Conservation (phyloP, 1,140 invertebrate species). For the Drosophila bipectinata region DNA sequence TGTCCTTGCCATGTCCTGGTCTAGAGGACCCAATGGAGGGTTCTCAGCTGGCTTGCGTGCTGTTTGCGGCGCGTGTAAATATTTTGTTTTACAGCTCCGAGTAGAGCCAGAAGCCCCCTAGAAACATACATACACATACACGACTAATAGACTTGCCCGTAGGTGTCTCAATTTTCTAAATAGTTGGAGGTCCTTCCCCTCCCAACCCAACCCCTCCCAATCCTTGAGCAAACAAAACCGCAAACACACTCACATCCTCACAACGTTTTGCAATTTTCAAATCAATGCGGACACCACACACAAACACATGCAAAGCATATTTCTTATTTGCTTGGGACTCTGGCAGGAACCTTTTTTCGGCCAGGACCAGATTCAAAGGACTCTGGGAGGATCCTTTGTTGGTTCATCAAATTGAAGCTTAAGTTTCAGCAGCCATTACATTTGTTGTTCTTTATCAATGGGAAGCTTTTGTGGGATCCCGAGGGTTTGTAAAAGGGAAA, state of each 20-base stretch:
- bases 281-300: conserved; percentile 56
- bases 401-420: conserved; percentile 73
- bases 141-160: conserved; percentile 74
- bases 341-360: conserved; percentile 59
- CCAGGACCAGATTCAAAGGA: conserved; percentile 49
- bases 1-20: conserved; percentile 52
- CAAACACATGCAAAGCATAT: conserved; percentile 14
- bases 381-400: conserved; percentile 51
- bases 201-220: background rate
- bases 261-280: conserved; percentile 59
- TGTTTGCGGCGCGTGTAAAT: conserved; percentile 72
- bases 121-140: conserved; percentile 4
- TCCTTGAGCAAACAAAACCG: conserved; percentile 38
- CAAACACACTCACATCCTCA: conserved; percentile 20
- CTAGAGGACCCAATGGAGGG: conserved; percentile 21
- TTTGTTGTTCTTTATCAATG: conserved; percentile 59
- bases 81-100: conserved; percentile 79
- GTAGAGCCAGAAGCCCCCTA: conserved; percentile 34
- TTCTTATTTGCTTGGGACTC: conserved; percentile 53
- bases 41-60: conserved; percentile 59
- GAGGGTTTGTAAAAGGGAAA: conserved; percentile 10
- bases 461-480: conserved; percentile 33
- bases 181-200: conserved; percentile 51
- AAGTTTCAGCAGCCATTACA: conserved; percentile 58
- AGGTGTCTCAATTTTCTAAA: conserved; percentile 80